Conservation (phyloP, 35 echinoderm and acorn worm genomes). For the Nesometra sesokonis region DNA sequence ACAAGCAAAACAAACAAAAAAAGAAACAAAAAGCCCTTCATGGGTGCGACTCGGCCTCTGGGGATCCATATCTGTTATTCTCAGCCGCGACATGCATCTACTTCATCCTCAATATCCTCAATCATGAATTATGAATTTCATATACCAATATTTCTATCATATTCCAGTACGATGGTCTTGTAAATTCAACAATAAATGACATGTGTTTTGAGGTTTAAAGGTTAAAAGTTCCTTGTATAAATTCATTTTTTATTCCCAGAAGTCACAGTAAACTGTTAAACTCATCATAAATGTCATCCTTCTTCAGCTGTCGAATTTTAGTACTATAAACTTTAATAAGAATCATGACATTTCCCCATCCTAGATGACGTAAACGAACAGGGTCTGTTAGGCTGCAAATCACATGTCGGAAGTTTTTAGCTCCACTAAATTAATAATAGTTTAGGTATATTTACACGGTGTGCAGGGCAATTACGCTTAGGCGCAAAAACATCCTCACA, state of each 20-base stretch:
- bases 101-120: no score
- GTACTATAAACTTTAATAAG: neutral
- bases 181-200: no score
- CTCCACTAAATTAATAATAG: neutral
- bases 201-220: neutral
- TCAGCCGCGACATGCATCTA: no score
- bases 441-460: neutral
- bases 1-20: no score
- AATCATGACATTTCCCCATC: neutral
- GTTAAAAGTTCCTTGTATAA: neutral
- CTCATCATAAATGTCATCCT: neutral
- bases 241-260: neutral
- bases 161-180: no score
- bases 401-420: neutral
- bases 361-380: neutral
- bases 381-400: neutral
- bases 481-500: neutral
- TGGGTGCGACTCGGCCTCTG: no score
- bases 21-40: no score
- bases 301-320: neutral
- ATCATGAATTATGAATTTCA: no score
- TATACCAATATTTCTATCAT: no score
- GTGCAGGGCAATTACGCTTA: no score
- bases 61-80: no score
- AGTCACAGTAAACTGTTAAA: no score